Base-by-base conservation (phyloP, 2,113 vertebrate species). In the Pipa parva region DNA sequence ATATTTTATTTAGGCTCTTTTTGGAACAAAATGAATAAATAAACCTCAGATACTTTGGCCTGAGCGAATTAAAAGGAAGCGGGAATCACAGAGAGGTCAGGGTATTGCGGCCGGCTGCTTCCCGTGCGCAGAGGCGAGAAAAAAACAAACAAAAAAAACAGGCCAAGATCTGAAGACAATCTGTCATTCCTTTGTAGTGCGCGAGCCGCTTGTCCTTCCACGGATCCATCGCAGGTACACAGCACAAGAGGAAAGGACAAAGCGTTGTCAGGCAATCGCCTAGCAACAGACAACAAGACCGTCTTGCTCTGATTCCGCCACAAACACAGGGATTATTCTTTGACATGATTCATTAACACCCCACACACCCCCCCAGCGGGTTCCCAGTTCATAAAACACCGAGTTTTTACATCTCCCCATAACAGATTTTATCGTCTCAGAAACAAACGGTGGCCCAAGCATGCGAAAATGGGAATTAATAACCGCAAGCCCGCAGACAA, bases 141-240 rank as follows among this genome's bases (percentile, higher is more conserved):
- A 27, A 42, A 42, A 42, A 17, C 13, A 42, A 42, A 36, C 10
- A 36, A 9, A 36, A 20, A 37, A 33, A 45, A 45, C 24, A 15
- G 63, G 36, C 45, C 50, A 37, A 55, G 50, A 56, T 64, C 51
- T 56, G 36, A 64, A 20, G 36, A 25, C 63, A n/a, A 29, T 56
- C 56, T 45, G 63, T 64, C 42, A 56, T 56, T 29, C 25, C 26
- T 26, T 20, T 64, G 51, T 39, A 39, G 26, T 11, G 3, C 21
- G 15, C 8, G 49, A 52, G 62, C 51, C 18, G 31, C 29, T 25
- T 24, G 17, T 36, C 48, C 26, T 63, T 21, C 26, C 7, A 7
- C 17, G 2, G 2, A 18, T 17, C n/a, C 20, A 10, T 2, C 56
- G n/a, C 26, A 2, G n/a, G 29, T 24, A 24, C 56, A 22, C 25